Conservation (phyloP, 2,888 invertebrate species). For the Therioaphis trifolii region DNA sequence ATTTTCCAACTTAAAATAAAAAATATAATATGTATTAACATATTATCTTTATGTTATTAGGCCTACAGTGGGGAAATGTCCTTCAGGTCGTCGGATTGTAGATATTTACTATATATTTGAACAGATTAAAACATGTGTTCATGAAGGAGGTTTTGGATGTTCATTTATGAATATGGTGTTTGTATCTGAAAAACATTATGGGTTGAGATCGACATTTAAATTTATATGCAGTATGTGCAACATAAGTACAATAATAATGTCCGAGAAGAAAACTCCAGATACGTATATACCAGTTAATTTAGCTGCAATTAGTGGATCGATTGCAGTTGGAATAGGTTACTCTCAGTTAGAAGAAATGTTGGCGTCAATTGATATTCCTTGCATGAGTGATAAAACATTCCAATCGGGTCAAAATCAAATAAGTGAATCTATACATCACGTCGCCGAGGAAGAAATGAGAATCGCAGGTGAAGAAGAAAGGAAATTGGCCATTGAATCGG, state of each 20-base stretch:
- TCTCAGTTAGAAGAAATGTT: too few species aligned
- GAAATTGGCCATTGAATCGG: constrained; percentile 5
- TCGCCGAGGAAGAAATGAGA: constrained; percentile 3
- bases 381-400: neutral
- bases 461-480: constrained; percentile 8
- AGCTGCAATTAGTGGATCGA: neutral
- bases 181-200: too few species aligned
- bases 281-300: constrained; percentile 8
- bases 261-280: neutral
- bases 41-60: too few species aligned
- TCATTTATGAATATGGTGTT: too few species aligned
- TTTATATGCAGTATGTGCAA: neutral
- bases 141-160: too few species aligned
- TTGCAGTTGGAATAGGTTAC: neutral
- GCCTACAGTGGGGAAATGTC: too few species aligned
- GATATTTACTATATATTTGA: too few species aligned
- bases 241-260: neutral
- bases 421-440: neutral
- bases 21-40: too few species aligned
- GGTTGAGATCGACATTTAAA: neutral
- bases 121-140: too few species aligned
- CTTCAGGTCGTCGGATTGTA: too few species aligned
- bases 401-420: neutral
- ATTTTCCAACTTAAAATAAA: too few species aligned
- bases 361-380: too few species aligned